phyloP scores from a whole-genome alignment of 2,113 vertebrate species.

The Tichodroma muraria region DNA sequence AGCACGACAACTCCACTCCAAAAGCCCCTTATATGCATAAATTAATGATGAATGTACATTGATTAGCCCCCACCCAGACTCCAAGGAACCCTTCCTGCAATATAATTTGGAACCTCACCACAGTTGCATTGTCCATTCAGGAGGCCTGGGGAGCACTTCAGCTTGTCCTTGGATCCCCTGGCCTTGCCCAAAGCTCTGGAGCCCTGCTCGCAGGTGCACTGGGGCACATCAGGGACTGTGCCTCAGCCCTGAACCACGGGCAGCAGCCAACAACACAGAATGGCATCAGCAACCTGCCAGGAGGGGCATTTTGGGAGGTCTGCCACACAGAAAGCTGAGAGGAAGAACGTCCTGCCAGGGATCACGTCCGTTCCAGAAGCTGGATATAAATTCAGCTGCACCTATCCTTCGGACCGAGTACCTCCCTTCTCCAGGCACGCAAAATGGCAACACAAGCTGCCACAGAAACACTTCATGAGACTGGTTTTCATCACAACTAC shows the following conservation, averaged over 20 bases:
- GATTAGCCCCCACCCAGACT: conserved; percentile 41
- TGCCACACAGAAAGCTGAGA: not conserved
- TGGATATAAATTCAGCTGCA: not conserved
- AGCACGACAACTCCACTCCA: not conserved
- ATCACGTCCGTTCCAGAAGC: not conserved
- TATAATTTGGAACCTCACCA: not conserved
- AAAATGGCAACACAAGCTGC: not conserved
- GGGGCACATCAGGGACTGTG: not conserved
- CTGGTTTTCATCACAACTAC: not conserved
- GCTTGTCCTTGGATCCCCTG: not conserved
- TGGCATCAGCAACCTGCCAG: not conserved
- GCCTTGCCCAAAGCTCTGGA: not conserved
- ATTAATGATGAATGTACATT: conserved; percentile 53
- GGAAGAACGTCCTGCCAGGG: not conserved
- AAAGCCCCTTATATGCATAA: conserved; percentile 27
- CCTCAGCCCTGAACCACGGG: not conserved
- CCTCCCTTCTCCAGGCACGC: not conserved
- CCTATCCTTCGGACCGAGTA: not conserved
- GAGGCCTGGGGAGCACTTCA: not conserved
- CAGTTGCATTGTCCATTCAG: not conserved
- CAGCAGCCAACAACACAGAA: not conserved
- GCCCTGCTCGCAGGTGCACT: not conserved
- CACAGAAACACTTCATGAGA: not conserved
- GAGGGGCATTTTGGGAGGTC: not conserved
- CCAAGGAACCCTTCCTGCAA: not conserved